These are phyloP conservation scores for Habropoda laboriosa DNA, from an alignment of 1,140 invertebrate genomes.

Conservation along the genomic window DNA sequence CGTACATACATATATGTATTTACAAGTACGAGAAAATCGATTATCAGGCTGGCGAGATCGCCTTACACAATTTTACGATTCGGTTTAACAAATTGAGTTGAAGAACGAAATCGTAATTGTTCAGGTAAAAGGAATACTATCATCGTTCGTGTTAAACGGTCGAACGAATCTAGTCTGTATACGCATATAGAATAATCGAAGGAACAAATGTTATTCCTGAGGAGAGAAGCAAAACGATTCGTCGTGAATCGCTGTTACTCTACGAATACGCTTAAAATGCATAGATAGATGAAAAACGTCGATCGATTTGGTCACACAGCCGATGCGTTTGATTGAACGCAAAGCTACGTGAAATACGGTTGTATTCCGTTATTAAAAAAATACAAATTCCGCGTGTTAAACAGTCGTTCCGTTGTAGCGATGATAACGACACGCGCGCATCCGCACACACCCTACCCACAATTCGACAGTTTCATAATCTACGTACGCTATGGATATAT, in stretches of 20 bases:
- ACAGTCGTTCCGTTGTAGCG: not conserved
- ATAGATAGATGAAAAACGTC: not conserved
- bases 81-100: not conserved
- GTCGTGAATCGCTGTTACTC: not conserved
- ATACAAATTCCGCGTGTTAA: conserved; percentile 1
- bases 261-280: conserved; percentile 9
- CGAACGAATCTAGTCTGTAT: not conserved
- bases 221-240: not conserved
- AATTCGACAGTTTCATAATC: not conserved
- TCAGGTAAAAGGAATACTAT: not conserved
- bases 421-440: not conserved
- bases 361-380: conserved; percentile 14
- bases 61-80: not conserved
- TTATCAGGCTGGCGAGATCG: conserved; percentile 24
- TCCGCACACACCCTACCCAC: not conserved
- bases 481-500: conserved; percentile 46
- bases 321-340: not conserved
- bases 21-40: conserved; percentile 19
- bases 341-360: not conserved
- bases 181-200: not conserved
- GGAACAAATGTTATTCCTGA: not conserved
- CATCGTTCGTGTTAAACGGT: not conserved
- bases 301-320: not conserved
- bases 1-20: not conserved
- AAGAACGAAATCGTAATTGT: not conserved